Evolutionary conservation across 2,888 invertebrate genomes (phyloP).

Genomic region (Sinelater perroti): DNA sequence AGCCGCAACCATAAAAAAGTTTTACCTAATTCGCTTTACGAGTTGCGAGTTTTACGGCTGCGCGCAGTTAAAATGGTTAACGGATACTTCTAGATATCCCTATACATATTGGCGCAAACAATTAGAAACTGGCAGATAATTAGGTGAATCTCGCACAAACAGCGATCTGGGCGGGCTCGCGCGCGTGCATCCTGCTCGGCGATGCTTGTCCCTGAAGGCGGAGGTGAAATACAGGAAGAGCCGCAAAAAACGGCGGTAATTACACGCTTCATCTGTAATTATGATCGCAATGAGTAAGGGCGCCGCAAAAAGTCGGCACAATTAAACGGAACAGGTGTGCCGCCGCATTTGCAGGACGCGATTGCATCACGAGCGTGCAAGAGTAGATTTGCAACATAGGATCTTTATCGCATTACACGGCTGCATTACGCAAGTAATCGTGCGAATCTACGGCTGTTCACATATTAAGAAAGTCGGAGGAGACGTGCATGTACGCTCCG

Average conservation of each 20-base stretch:
- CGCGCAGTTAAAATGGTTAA: conserved; percentile 8
- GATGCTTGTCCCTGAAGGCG: neutral
- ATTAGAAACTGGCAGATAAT: neutral
- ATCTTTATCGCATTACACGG: conserved; percentile 26
- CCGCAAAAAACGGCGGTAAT: neutral
- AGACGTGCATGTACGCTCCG: conserved; percentile 19
- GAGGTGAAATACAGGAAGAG: neutral
- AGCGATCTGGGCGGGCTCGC: neutral
- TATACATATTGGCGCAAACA: no score
- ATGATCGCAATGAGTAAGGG: no score
- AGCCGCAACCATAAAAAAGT: conserved; percentile 13
- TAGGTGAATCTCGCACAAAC: neutral
- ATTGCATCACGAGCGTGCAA: conserved; percentile 16
- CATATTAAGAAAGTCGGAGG: conserved; percentile 20
- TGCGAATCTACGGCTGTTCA: conserved; percentile 23
- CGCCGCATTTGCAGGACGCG: conserved; percentile 8
- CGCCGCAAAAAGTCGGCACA: conserved; percentile 3
- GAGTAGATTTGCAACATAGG: conserved; percentile 23
- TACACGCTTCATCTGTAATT: neutral
- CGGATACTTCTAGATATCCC: neutral
- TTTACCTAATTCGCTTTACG: conserved; percentile 23
- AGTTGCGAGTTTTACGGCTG: conserved; percentile 6
- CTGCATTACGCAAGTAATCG: conserved; percentile 31
- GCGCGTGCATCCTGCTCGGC: neutral
- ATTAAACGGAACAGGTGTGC: conserved; percentile 31